Percentiles rank a stretch among this genome's conserved stretches.
Evolutionary conservation across 2,888 invertebrate genomes (phyloP).

Genomic region (Tenthredo livida): DNA sequence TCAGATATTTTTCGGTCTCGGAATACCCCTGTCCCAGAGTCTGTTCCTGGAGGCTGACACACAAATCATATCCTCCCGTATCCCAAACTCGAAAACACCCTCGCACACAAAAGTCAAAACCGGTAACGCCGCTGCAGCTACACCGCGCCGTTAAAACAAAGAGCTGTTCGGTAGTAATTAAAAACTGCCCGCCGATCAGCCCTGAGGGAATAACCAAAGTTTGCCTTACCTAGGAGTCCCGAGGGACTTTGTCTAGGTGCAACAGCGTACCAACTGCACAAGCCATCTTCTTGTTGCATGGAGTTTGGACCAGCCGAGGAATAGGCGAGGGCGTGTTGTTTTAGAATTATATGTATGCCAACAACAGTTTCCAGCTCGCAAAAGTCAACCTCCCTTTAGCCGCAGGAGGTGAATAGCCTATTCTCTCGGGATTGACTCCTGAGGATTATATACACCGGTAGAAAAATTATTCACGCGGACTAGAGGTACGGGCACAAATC

Average conservation of each 20-base stretch:
- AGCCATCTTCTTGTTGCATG: not conserved
- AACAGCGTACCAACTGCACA: not conserved
- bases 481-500: not conserved
- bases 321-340: conserved; percentile 40
- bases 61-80: conserved; percentile 71
- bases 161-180: conserved; percentile 59
- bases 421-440: conserved; percentile 41
- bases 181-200: conserved; percentile 56
- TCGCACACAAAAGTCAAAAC: conserved; percentile 64
- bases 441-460: conserved; percentile 29
- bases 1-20: not conserved
- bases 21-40: conserved; percentile 48
- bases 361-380: conserved; percentile 26
- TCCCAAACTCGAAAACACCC: conserved; percentile 57
- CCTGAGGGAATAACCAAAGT: not conserved
- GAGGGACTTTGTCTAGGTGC: not conserved
- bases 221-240: not conserved
- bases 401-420: not conserved
- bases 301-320: not conserved
- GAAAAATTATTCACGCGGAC: conserved; percentile 41
- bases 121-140: conserved; percentile 55
- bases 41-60: conserved; percentile 71
- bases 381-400: conserved; percentile 28
- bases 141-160: conserved; percentile 63
- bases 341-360: not conserved